Percentiles rank a stretch among this genome's conserved stretches.
Evolutionary conservation across 1,140 invertebrate species (phyloP).

Genomic region (Drosophila sucinea): DNA sequence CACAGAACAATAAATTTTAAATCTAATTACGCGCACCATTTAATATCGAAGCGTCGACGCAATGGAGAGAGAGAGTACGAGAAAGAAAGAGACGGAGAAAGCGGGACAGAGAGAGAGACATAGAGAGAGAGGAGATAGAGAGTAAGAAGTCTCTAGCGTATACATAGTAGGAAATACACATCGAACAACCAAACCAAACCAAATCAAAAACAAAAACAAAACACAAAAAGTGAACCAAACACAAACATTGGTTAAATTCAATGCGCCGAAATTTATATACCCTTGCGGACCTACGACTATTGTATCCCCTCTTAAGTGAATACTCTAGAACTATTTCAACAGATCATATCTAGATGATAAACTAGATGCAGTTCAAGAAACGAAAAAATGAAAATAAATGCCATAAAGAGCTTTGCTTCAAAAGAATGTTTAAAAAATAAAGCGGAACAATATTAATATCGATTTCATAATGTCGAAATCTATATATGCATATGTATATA

Average conservation of each 20-base stretch:
- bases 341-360: no score
- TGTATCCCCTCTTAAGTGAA: no score
- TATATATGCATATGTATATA: no score
- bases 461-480: no score
- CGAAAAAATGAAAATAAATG: no score
- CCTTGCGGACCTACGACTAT: neutral
- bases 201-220: constrained; percentile 29
- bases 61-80: constrained; percentile 8
- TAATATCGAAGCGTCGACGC: constrained; percentile 67
- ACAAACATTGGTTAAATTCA: constrained; percentile 10
- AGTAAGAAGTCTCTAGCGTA: constrained; percentile 56
- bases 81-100: neutral
- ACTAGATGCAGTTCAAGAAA: no score
- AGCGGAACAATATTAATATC: no score
- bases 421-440: no score
- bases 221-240: constrained; percentile 13
- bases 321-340: no score
- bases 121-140: constrained; percentile 22
- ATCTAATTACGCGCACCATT: constrained; percentile 81
- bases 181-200: constrained; percentile 31
- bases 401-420: no score
- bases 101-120: neutral
- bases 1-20: constrained; percentile 77
- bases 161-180: constrained; percentile 1
- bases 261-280: neutral